Evolutionary conservation across 2,113 vertebrate genomes (phyloP).

Genomic region (Silurus glanis): DNA sequence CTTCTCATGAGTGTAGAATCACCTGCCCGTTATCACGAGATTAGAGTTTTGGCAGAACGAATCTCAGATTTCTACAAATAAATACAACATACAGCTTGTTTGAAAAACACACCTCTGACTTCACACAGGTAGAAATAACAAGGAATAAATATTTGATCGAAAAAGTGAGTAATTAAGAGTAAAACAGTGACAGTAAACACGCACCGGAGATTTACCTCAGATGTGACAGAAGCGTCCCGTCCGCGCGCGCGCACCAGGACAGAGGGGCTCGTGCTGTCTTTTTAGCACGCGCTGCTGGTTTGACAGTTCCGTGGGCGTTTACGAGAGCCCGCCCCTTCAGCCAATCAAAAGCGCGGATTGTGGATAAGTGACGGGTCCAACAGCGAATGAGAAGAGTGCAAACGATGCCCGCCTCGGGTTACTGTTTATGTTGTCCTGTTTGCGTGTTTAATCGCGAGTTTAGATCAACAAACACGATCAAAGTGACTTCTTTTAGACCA

Average conservation of each 20-base stretch:
- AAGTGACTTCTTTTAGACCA: too few relatives aligned
- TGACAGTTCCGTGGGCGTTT: slow-evolving; percentile 26
- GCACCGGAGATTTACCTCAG: neutral
- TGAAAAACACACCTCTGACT: neutral
- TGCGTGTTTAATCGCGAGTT: too few relatives aligned
- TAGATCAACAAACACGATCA: too few relatives aligned
- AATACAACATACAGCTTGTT: neutral
- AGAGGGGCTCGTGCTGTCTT: neutral
- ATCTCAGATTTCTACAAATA: neutral
- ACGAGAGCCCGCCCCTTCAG: neutral
- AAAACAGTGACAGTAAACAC: neutral
- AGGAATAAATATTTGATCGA: neutral
- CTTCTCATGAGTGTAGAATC: too few relatives aligned
- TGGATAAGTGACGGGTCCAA: neutral
- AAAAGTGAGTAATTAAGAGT: neutral
- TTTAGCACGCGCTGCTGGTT: slow-evolving; percentile 17
- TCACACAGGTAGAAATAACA: neutral
- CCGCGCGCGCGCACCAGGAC: neutral
- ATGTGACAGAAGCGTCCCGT: neutral
- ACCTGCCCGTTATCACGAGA: neutral
- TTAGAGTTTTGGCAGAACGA: too few relatives aligned
- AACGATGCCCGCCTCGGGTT: neutral
- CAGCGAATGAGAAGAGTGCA: neutral
- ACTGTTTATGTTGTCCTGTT: too few relatives aligned
- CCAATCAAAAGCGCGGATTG: neutral